A percentile compares a stretch with the other conserved stretches of the same genome.
These are phyloP conservation scores for Caracal caracal DNA, from an alignment of 2,113 vertebrate species.

Conservation along the genomic window DNA sequence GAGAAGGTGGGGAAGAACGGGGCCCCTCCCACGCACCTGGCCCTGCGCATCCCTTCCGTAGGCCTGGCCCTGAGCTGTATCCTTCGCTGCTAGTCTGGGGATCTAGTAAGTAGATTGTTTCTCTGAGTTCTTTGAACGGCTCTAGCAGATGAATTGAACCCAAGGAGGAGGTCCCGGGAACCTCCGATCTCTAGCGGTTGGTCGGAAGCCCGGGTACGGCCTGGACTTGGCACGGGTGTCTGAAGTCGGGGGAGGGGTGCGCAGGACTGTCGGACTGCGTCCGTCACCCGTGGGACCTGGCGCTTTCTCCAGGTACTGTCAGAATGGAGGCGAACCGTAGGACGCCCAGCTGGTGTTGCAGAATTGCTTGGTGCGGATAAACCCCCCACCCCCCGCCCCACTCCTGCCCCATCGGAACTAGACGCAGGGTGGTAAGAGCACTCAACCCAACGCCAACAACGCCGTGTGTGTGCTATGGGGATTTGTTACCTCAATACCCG, in stretches of 20 bases:
- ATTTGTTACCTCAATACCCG: too few relatives aligned
- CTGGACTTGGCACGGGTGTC: not conserved
- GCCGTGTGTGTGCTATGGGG: too few relatives aligned
- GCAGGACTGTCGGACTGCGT: accelerated
- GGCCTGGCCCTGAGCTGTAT: not conserved
- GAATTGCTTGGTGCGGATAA: not conserved
- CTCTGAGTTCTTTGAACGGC: not conserved
- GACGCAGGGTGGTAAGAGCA: not conserved
- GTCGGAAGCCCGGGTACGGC: not conserved
- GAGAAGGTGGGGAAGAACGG: accelerated
- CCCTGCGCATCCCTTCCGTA: not conserved
- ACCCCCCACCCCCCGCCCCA: not conserved
- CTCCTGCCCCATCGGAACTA: accelerated
- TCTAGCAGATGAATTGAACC: not conserved
- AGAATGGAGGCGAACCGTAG: not conserved
- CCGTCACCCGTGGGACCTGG: not conserved
- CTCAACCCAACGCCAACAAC: not conserved
- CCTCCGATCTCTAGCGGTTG: not conserved
- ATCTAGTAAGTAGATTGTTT: not conserved
- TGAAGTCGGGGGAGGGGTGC: too few relatives aligned
- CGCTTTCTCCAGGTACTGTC: not conserved
- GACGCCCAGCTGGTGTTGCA: too few relatives aligned
- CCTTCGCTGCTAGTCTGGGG: not conserved
- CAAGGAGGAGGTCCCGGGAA: not conserved
- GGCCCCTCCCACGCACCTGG: too few relatives aligned